phyloP scores from a whole-genome alignment of 2,113 vertebrate genomes.

The Phasianus colchicus region DNA sequence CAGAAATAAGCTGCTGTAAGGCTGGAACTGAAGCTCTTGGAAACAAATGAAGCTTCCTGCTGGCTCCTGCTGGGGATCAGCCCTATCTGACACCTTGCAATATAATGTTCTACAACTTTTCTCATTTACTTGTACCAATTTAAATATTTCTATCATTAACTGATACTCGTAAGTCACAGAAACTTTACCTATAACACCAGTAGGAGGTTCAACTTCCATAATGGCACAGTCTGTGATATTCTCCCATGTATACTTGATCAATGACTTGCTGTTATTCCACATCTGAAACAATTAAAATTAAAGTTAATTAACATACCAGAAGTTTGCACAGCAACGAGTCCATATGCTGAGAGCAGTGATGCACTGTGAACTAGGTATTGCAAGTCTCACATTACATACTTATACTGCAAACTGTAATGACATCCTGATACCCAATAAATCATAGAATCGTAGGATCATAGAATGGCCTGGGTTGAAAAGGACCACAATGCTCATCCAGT shows the following conservation, averaged over 20 bases:
- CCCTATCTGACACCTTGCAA: neutral
- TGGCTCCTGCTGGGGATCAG: neutral
- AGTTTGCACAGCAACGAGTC: neutral
- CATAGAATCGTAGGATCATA: too few species aligned
- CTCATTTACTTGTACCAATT: neutral
- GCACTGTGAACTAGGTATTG: neutral
- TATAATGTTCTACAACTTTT: neutral
- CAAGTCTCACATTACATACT: neutral
- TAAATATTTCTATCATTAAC: neutral
- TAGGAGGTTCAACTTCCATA: conserved; percentile 86
- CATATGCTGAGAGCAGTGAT: neutral
- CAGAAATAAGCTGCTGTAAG: neutral
- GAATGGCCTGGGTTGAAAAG: too few species aligned
- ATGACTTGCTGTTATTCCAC: conserved; percentile 92
- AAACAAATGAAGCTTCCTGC: neutral
- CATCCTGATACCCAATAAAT: neutral
- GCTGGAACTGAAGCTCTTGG: neutral
- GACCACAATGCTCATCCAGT: too few species aligned
- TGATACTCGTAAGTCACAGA: neutral
- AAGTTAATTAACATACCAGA: neutral
- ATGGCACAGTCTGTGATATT: conserved; percentile 73
- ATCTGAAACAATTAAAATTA: conserved; percentile 81
- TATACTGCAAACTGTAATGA: neutral
- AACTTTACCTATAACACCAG: conserved; percentile 82
- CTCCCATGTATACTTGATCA: conserved; percentile 86